Conservation (phyloP, 2,113 vertebrate genomes). For the Andinoacara biseriatus region DNA sequence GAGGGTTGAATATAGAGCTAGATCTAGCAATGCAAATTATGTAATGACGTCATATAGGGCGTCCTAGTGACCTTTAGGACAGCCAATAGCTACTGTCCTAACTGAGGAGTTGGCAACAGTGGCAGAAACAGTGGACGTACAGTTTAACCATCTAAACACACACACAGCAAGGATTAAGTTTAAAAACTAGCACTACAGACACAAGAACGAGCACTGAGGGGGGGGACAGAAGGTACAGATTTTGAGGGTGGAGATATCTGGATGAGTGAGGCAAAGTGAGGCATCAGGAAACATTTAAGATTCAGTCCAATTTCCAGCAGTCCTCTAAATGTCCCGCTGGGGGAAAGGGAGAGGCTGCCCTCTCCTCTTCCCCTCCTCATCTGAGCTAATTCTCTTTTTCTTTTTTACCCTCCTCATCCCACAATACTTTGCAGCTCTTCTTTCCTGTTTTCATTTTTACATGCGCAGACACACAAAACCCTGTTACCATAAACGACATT, state of each 20-base stretch:
- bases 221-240: background rate
- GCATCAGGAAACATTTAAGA: background rate
- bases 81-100: no score
- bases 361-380: slow-evolving; percentile 11
- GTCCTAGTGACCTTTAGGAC: no score
- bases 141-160: slow-evolving; percentile 30
- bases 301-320: background rate
- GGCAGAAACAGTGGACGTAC: background rate
- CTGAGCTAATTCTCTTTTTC: background rate
- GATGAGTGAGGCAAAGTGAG: background rate
- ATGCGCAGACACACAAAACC: slow-evolving; percentile 44
- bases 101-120: no score
- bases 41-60: no score
- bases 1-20: no score
- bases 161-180: slow-evolving; percentile 3
- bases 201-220: slow-evolving; percentile 1
- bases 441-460: background rate
- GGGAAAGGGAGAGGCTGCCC: slow-evolving; percentile 42
- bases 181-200: slow-evolving; percentile 22
- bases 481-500: slow-evolving; percentile 65
- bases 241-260: background rate
- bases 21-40: no score
- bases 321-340: background rate
- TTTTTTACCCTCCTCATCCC: background rate
- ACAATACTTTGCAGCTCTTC: background rate